These are phyloP conservation scores for Narcine bancroftii DNA, from an alignment of 2,113 vertebrate genomes.

Conservation along the genomic window DNA sequence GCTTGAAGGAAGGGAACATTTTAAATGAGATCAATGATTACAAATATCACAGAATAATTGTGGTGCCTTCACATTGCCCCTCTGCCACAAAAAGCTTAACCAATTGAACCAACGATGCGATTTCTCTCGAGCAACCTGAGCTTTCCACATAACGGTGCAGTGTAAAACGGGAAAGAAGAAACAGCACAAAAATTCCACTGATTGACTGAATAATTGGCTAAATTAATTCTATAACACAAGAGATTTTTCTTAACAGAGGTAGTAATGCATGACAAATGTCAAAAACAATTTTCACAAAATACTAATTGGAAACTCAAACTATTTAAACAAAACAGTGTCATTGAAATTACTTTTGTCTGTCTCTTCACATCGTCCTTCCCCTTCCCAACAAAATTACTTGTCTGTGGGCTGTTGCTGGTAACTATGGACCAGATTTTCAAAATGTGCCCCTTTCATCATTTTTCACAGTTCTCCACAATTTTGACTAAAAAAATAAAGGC, in stretches of 20 bases:
- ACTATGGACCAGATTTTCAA: neutral
- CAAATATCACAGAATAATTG: neutral
- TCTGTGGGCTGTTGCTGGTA: neutral
- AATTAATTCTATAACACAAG: neutral
- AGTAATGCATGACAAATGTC: neutral
- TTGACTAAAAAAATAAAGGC: no score
- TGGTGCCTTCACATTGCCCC: neutral
- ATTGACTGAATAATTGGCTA: neutral
- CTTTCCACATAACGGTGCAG: neutral
- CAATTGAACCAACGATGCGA: neutral
- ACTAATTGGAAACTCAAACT: neutral
- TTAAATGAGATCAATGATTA: neutral
- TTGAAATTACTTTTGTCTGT: no score
- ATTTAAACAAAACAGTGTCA: neutral
- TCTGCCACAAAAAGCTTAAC: neutral
- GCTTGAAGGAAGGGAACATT: neutral
- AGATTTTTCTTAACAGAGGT: neutral
- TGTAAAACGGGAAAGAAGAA: neutral
- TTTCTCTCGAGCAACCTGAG: neutral
- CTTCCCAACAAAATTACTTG: neutral
- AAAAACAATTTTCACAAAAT: neutral
- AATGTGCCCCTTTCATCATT: neutral
- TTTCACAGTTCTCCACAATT: no score
- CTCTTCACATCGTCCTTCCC: neutral
- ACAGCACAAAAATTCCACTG: neutral